Evolutionary conservation across 2,113 vertebrate genomes (phyloP).

Genomic region (Diphyllodes magnificus): DNA sequence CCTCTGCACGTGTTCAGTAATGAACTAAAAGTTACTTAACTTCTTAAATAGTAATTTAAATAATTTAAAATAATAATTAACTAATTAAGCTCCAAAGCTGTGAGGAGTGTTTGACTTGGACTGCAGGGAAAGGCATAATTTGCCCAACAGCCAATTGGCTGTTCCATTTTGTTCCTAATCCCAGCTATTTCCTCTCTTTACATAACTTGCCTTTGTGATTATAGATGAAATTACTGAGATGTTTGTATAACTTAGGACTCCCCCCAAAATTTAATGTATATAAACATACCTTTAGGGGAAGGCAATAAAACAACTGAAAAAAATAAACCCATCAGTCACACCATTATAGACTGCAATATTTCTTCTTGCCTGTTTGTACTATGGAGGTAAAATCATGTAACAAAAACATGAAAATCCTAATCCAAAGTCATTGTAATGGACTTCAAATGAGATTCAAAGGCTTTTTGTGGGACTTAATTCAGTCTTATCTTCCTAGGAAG

Average conservation of each 20-base stretch:
- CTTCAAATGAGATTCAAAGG: background rate
- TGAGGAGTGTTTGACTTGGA: background rate
- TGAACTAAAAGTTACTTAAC: background rate
- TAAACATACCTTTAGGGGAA: background rate
- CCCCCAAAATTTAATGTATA: background rate
- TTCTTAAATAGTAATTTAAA: background rate
- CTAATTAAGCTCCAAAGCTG: background rate
- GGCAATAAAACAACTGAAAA: background rate
- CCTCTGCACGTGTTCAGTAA: background rate
- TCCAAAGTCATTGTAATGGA: background rate
- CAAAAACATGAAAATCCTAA: background rate
- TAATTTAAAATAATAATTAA: background rate
- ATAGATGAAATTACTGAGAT: background rate
- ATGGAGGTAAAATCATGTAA: background rate
- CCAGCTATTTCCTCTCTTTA: background rate
- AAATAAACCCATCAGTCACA: background rate
- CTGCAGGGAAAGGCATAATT: background rate
- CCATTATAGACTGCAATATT: background rate
- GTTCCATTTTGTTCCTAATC: background rate
- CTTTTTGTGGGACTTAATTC: background rate
- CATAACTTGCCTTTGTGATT: background rate
- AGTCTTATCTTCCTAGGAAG: background rate
- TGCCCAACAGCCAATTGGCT: background rate
- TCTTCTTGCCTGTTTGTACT: background rate
- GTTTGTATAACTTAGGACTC: background rate